Base-by-base conservation (phyloP, 2,113 vertebrate species). In the Pangasianodon hypophthalmus region DNA sequence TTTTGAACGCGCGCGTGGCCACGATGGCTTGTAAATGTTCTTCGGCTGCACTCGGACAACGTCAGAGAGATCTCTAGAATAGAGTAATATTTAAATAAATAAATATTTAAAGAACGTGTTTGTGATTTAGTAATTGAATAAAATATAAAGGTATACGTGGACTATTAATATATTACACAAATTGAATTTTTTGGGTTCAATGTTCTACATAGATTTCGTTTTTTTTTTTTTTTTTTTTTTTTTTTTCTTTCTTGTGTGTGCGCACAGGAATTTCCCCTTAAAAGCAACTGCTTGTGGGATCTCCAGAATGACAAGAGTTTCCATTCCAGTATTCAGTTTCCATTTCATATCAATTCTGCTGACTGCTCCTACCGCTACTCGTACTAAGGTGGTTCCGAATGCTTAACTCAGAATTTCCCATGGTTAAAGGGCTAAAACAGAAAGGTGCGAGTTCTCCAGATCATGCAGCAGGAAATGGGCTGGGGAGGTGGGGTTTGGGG, bases 281-380 rank as follows among this genome's bases (percentile, higher is more conserved):
- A 29, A 14, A 4, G 58, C 52, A 71, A 29, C 8, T 18, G 18
- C 29, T 32, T 67, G 26, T 50, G 75, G 75, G 41, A 60, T 62
- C 86, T 88, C 73, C 86, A 32, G 26, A 64, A n/a, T 87, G 84
- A 46, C n/a, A 13, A 10, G 75, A 71, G 62, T 71, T 81, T 90
- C 85, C 16, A 32, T 48, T 73, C 75, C 14, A 14, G 24, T 71
- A 21, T 81, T 58, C n/a, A 56, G 32, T 58, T 83, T 54, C 85
- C 10, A 10, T 19, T 37, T 85, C 18, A 19, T 48, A 24, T 37
- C 0, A 46, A 26, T n/a, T 41, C 52, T 21, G 16, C 54, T 48
- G 32, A 48, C 29, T 64, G 4, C 21, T 8, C 0, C 14, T 7
- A 21, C 24, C 4, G 48, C 2, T 80, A 52, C 44, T 69, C 3